phyloP scores from a whole-genome alignment of 2,113 vertebrate genomes.

The Orycteropus afer region DNA sequence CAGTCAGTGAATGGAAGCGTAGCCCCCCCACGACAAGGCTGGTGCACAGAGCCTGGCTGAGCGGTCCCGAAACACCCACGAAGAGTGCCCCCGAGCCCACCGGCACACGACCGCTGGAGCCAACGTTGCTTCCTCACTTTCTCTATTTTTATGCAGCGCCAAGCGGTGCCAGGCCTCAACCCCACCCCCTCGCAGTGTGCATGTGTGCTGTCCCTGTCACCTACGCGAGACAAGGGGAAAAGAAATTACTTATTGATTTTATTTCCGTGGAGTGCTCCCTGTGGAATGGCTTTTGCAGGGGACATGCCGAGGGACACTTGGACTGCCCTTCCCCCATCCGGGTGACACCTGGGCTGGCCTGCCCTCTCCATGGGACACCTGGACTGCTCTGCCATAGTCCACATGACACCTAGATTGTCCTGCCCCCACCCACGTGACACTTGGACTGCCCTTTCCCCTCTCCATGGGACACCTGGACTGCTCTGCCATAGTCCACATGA shows the following conservation, averaged over 20 bases:
- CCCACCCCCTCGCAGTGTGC: not conserved
- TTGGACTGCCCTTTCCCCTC: too few species aligned
- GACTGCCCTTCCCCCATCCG: slow-evolving; percentile 19
- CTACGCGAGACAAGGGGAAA: slow-evolving; percentile 54
- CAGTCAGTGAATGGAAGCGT: slow-evolving; percentile 37
- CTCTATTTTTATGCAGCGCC: slow-evolving; percentile 46
- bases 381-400: not conserved
- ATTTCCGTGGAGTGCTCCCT: slow-evolving; percentile 68
- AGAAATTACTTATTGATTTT: slow-evolving; percentile 86
- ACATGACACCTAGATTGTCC: too few species aligned
- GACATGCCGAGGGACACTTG: not conserved
- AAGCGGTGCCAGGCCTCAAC: not conserved
- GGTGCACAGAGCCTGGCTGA: not conserved
- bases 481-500: too few species aligned
- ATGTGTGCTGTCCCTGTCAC: slow-evolving; percentile 66
- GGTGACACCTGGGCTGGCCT: not conserved
- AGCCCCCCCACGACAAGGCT: not conserved
- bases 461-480: too few species aligned
- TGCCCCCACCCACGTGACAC: too few species aligned
- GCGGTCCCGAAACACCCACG: slow-evolving; percentile 16
- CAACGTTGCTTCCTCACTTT: slow-evolving; percentile 12
- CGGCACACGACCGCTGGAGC: not conserved
- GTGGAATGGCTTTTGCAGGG: slow-evolving; percentile 58
- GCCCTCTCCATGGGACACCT: not conserved
- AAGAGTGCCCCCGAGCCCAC: not conserved